Conservation (phyloP, 2,113 vertebrate genomes). For the Prietella phreatophila region DNA sequence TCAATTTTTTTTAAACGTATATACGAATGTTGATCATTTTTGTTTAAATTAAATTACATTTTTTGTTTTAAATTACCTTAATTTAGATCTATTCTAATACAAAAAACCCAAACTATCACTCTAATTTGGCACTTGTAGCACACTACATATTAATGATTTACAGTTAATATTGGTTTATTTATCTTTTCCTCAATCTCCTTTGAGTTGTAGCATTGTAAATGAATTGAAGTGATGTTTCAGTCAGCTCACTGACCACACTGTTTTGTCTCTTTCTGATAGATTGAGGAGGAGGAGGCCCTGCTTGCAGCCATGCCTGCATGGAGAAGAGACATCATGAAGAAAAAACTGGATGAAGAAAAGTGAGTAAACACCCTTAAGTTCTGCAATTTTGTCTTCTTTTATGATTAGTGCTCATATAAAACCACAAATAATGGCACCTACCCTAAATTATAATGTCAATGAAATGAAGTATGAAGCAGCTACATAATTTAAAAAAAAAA, state of each 20-base stretch:
- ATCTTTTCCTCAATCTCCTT: neutral
- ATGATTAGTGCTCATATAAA: neutral
- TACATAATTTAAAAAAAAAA: neutral
- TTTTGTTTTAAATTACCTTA: neutral
- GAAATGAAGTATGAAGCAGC: neutral
- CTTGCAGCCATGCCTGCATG: slow-evolving; percentile 92
- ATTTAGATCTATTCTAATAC: neutral
- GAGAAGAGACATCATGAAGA: slow-evolving; percentile 94
- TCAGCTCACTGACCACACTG: neutral
- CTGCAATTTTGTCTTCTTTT: neutral
- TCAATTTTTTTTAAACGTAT: neutral
- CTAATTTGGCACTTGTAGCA: neutral
- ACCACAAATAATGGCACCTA: neutral
- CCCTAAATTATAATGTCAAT: neutral
- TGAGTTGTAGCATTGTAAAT: neutral
- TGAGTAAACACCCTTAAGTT: slow-evolving; percentile 62
- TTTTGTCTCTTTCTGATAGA: slow-evolving; percentile 67
- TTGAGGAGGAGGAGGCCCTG: slow-evolving; percentile 81
- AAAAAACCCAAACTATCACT: neutral
- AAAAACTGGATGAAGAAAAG: slow-evolving; percentile 95
- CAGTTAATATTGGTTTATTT: neutral
- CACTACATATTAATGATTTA: neutral
- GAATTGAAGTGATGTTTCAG: neutral
- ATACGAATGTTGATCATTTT: neutral
- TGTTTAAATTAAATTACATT: too few species aligned